A percentile compares a stretch with the other conserved stretches of the same genome.
Evolutionary conservation across 2,113 vertebrate genomes (phyloP).

Genomic region (Numenius arquata): DNA sequence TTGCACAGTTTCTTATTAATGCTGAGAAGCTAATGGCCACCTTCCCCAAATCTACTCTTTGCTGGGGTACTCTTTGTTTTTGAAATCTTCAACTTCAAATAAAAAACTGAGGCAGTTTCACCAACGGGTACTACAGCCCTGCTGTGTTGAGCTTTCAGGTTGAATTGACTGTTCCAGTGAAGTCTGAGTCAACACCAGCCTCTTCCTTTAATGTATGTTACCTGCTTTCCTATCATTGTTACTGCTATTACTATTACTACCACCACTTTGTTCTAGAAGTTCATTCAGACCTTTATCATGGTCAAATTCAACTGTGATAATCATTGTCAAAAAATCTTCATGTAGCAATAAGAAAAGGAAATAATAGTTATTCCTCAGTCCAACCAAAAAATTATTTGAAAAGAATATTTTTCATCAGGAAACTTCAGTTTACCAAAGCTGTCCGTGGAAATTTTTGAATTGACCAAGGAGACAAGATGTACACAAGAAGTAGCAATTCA

Average conservation of each 20-base stretch:
- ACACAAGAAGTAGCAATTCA: background rate
- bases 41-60: background rate
- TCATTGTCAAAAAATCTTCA: background rate
- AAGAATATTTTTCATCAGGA: background rate
- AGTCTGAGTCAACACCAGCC: constrained; percentile 6
- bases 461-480: background rate
- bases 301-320: background rate
- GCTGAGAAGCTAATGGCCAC: background rate
- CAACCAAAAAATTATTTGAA: background rate
- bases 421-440: background rate
- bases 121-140: background rate
- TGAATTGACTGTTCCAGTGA: background rate
- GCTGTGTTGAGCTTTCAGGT: constrained; percentile 11
- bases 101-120: background rate
- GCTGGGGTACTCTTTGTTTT: background rate
- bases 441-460: background rate
- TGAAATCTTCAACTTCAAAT: constrained; percentile 24
- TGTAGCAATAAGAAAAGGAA: background rate
- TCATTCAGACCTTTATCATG: background rate
- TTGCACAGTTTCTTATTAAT: constrained; percentile 5
- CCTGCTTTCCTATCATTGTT: background rate
- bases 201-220: constrained; percentile 2
- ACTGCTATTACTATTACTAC: background rate
- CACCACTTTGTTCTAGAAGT: background rate
- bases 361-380: background rate